Base-by-base conservation (phyloP, 2,797 vertebrate species). In the Sphenopsis melanotis region DNA sequence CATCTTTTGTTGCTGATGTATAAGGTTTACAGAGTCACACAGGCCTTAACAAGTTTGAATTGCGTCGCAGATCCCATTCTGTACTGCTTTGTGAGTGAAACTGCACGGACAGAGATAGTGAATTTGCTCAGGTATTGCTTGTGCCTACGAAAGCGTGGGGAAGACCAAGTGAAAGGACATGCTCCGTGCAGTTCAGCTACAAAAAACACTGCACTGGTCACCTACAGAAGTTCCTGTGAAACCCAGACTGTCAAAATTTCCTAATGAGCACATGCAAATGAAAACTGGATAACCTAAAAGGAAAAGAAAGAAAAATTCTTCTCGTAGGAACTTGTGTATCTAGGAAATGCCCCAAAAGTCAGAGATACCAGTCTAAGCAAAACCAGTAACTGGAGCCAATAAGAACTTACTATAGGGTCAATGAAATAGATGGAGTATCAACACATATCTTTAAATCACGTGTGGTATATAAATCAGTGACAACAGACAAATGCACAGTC, bases 21-120 rank as follows among this genome's bases (percentile, higher is more conserved):
- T 84, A 94, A 97, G n/a, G 93, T 97, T 5, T 98, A 98, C 76
- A 98, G 99, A 93, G 71, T 99, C 74, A 98, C 98, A 6, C 90
- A 97, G 15, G 98, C 98, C 9, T 77, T 99, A 52, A 97, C 98
- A 1, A 98, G 95, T 75, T 91, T 99, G 52, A 99, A 99, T 93
- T 99, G 98, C 86, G 96, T 99, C 10, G 98, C 97, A 0, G 98
- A 99, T 79, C 99, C 99, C 5, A 89, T 99, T 65, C 97, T 99
- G 50, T 99, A 99, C 93, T 99, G 99, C 90, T 99, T 99, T 87
- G 97, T 98, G 39, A 99, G 98, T 22, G 98, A 98, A 96, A 97
- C 97, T 12, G 98, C 98, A 60, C 96, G 97, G 63, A 93, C 94
- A 37, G 98, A 98, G 55, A 92, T 98, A 65, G 71, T 93, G 95